A percentile compares a stretch with the other conserved stretches of the same genome.
phyloP scores from a whole-genome alignment of 2,888 invertebrate species.

The Cactoblastis cactorum region DNA sequence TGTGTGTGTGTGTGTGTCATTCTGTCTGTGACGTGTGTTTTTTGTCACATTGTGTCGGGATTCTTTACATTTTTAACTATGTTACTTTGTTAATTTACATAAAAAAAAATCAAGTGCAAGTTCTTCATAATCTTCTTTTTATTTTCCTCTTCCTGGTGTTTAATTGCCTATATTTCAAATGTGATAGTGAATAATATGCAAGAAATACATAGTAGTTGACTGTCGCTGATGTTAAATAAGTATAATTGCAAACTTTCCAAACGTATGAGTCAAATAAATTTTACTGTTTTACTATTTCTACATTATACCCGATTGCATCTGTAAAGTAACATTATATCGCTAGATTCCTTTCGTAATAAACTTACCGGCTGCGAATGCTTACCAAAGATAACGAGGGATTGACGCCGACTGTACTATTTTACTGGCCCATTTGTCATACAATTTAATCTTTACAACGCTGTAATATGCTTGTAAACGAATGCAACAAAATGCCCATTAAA shows the following conservation, averaged over 20 bases:
- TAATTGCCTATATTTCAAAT: no score
- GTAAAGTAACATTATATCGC: background rate
- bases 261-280: background rate
- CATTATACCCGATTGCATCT: background rate
- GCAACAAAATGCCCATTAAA: constrained; percentile 22
- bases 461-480: constrained; percentile 30
- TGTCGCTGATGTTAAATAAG: background rate
- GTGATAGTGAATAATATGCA: no score
- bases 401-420: constrained; percentile 8
- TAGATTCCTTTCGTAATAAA: constrained; percentile 4
- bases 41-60: no score
- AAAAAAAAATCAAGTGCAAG: no score
- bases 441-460: constrained; percentile 19
- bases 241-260: background rate
- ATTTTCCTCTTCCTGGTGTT: no score
- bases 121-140: no score
- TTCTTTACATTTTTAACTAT: no score
- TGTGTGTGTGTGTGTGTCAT: no score
- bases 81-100: no score
- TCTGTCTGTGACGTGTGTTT: no score
- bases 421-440: constrained; percentile 17
- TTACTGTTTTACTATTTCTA: constrained; percentile 6
- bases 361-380: background rate
- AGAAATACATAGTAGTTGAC: no score
- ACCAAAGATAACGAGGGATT: constrained; percentile 5